Percentiles rank a stretch among this genome's conserved stretches.
Conservation (phyloP, 2,113 vertebrate species). For the Emydocephalus ijimae region DNA sequence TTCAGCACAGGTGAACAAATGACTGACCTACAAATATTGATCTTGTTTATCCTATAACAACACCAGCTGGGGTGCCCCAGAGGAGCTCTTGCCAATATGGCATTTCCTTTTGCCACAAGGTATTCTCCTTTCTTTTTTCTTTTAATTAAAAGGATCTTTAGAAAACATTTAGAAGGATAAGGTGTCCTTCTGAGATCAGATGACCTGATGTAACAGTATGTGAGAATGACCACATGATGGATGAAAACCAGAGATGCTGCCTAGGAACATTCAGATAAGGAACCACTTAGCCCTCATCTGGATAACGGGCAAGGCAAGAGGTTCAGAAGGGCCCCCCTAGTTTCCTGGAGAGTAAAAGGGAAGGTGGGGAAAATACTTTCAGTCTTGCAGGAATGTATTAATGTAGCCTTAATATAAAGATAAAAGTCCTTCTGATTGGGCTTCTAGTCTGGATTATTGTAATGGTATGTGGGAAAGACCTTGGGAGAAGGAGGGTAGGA, state of each 20-base stretch:
- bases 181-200: neutral
- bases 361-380: too few relatives aligned
- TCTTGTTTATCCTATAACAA: neutral
- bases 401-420: too few relatives aligned
- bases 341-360: too few relatives aligned
- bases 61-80: neutral
- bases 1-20: neutral
- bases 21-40: neutral
- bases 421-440: too few relatives aligned
- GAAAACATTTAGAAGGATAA: neutral
- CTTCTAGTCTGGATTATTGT: too few relatives aligned
- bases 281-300: neutral
- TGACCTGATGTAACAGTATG: neutral
- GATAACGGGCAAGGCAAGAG: neutral
- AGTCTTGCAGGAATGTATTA: too few relatives aligned
- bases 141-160: neutral
- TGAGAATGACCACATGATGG: neutral
- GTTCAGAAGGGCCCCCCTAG: too few relatives aligned
- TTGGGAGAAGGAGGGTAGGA: too few relatives aligned
- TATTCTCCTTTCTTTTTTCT: neutral
- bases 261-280: neutral
- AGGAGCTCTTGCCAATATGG: neutral
- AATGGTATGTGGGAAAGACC: too few relatives aligned
- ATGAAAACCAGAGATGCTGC: neutral
- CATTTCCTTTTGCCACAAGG: neutral